Base-by-base conservation (phyloP, 2,888 invertebrate genomes). In the Hyppa rectilinea region DNA sequence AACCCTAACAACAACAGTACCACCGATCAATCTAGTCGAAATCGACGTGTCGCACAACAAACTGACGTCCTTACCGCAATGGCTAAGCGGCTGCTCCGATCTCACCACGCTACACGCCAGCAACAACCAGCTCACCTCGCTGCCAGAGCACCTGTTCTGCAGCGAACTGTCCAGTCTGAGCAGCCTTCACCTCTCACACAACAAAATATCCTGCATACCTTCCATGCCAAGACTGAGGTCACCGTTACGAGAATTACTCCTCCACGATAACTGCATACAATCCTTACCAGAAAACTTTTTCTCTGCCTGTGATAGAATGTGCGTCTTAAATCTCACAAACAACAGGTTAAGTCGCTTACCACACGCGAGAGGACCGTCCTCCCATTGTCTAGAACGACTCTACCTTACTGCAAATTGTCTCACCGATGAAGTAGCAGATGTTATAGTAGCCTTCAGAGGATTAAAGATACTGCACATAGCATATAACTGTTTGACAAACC, bases 41-140 rank as follows among this genome's bases (percentile, higher is more conserved):
- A 96, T 98, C 56, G 97, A 98, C 88, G 97, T 98, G 17, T 98
- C 98, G 10, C 97, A 97, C 90, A 98, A 98, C 87, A 97, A 97
- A 85, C 92, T 98, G 72, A 97, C 97, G 31, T 95, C 97, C 9
- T 92, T 98, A 63, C 98, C 98, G 0, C 97, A 97, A 84, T 98
- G 98, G 98, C 93, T 98, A 53, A 97, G 97, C 17, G 97, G 97
- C 45, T 97, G 98, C 87, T 97, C 97, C 26, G 97, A 97, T 76
- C 93, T 98, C 58, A 96, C 97, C 58, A 97, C 97, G 14, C 94
- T 98, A 20, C 97, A 97, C 85, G 98, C 98, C 23, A 97, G 97
- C 82, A 97, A 98, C 90, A 98, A 98, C 87, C 95, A 96, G 55
- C 91, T 98, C 58, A 96, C 96, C 40, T 96, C 96, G 17, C 94